Base-by-base conservation (phyloP, 2,797 vertebrate species). In the Sebastes umbrosus region DNA sequence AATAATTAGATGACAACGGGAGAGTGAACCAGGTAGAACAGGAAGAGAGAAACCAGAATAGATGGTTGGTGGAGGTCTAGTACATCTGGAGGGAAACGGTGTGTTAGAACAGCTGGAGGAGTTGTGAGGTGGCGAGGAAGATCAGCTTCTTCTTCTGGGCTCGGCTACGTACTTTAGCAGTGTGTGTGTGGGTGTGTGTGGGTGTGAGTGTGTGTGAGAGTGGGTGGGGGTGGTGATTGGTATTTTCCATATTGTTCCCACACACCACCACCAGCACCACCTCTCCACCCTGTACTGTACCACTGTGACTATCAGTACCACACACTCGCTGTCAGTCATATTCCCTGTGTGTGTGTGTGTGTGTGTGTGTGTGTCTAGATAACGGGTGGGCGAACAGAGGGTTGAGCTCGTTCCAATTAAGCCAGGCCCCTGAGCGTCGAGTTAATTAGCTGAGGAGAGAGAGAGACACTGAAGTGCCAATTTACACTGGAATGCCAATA, bases 391-490 rank as follows among this genome's bases (percentile, higher is more conserved):
- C 85, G 87, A 90, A 84, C 86, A 58, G 82, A 78, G 84, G 72
- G 77, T 85, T 87, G 75, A 72, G 87, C 88, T 79, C 52, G 59
- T 93, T 93, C 91, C 93, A 94, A 95, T 95, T 94, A 95, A 93
- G 79, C 86, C 62, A 64, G 78, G 77, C 90, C 93, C 92, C 89
- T 83, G 88, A 94, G 92, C 86, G 36, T 75, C 69, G 29, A 89
- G 88, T 92, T 95, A 94, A 95, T 95, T 95, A 95, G 87, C 87
- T 52, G 85, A 92, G 87, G 84, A 94, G 90, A 93, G 80, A 90
- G 85, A 83, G 86, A 89, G 87, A 79, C 62, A 73, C 78, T 77
- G 75, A 82, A 91, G 89, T 85, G 85, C 85, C 90, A 93, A 90
- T 94, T 93, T 94, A 75, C 69, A 18, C 68, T 52, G 80, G 82